Base-by-base conservation (phyloP, 1,140 invertebrate genomes). In the Lordiphosa mommai region DNA sequence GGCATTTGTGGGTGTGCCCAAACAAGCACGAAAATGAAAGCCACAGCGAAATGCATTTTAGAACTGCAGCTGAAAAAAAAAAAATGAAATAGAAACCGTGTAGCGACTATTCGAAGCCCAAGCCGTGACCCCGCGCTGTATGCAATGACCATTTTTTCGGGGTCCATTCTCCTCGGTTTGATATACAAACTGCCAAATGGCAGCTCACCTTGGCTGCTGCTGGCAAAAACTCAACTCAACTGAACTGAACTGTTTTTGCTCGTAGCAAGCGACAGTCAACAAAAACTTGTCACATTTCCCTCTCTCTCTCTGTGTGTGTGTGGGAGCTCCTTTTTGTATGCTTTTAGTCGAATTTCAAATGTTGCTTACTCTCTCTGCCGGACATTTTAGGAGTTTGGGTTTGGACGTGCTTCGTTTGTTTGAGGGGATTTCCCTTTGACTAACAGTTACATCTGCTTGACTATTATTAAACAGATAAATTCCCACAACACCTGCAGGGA, bases 271-370 rank as follows among this genome's bases (percentile, higher is more conserved):
- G 55, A 51, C 52, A 56, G 37, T 58, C 50, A 46, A 51, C 60
- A 68, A 76, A 82, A 68, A 82, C 66, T 82, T 80, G 76, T 80
- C 76, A 80, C 76, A 82, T 80, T 66, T 80, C 27, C 12, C 41
- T n/a, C 2, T 38, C 70, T 32, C 9, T n/a, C n/a, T 34, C 7
- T 38, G 37, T 59, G 48, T 41, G 40, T 64, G 36, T 23, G 40
- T 37, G 38, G 23, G 9, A 20, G 23, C 34, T 17, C 40, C 29
- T 41, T 74, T 72, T 68, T 74, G 56, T 82, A 61, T 61, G 66
- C 57, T 76, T 64, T 71, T 67, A 70, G 76, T 84, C 76, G 76
- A 80, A 76, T 80, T 82, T 82, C 76, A 82, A 82, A 82, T 84
- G 76, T 74, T 76, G 77, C 76, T 80, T 82, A 80, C 76, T 67